phyloP scores from a whole-genome alignment of 1,140 invertebrate genomes.

The Melipona quadrifasciata region DNA sequence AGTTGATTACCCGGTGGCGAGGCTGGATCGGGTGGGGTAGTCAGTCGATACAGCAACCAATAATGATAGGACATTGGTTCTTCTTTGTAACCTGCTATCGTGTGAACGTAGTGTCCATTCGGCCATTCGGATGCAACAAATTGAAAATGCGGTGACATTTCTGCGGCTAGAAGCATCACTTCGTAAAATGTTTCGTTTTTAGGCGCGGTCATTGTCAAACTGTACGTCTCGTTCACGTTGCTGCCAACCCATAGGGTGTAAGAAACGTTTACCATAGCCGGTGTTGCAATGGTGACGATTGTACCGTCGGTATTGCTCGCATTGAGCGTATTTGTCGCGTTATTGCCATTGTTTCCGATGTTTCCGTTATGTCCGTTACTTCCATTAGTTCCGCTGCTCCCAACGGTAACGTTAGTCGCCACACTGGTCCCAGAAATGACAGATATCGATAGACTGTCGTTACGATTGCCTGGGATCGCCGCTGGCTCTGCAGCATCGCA shows the following conservation, averaged over 20 bases:
- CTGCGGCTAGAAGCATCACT: slow-evolving; percentile 92
- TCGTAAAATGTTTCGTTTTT: slow-evolving; percentile 92
- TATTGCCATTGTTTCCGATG: neutral
- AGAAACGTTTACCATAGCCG: slow-evolving; percentile 85
- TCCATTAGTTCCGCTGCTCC: neutral
- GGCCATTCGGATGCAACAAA: slow-evolving; percentile 93
- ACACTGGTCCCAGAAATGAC: neutral
- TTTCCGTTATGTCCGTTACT: neutral
- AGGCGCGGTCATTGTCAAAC: slow-evolving; percentile 85
- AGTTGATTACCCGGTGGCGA: slow-evolving; percentile 91
- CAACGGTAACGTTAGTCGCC: slow-evolving; percentile 58
- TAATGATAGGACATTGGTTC: slow-evolving; percentile 94
- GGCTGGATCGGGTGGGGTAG: slow-evolving; percentile 88
- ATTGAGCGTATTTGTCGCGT: slow-evolving; percentile 5
- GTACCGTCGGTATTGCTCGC: slow-evolving; percentile 57
- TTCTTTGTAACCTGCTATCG: slow-evolving; percentile 91
- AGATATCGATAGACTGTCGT: neutral
- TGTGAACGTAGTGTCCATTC: slow-evolving; percentile 94
- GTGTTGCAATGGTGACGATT: slow-evolving; percentile 46
- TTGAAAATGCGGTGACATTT: slow-evolving; percentile 86
- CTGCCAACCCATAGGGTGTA: slow-evolving; percentile 94
- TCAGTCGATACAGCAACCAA: slow-evolving; percentile 92
- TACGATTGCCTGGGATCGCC: slow-evolving; percentile 62
- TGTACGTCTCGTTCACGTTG: slow-evolving; percentile 89
- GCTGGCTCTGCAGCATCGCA: slow-evolving; percentile 26